Evolutionary conservation across 2,113 vertebrate genomes (phyloP).

Genomic region (Scalopus aquaticus): DNA sequence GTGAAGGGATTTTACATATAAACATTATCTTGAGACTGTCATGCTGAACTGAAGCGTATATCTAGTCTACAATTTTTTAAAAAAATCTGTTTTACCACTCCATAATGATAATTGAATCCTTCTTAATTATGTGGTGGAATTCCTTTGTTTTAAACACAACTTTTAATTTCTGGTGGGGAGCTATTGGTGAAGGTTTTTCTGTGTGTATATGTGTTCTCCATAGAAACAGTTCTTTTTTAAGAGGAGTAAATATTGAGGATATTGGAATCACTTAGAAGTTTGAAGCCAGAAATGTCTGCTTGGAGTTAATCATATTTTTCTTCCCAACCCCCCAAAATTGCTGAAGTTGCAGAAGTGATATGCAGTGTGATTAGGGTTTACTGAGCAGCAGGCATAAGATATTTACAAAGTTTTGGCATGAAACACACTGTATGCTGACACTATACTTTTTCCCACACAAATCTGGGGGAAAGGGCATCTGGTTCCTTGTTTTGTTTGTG

Average conservation of each 20-base stretch:
- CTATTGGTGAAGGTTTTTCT: constrained; percentile 16
- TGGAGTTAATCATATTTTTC: constrained; percentile 76
- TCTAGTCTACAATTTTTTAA: not conserved
- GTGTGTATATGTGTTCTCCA: constrained; percentile 32
- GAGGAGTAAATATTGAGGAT: constrained; percentile 71
- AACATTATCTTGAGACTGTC: not conserved
- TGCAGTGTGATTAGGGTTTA: constrained; percentile 76
- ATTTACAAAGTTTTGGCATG: constrained; percentile 77
- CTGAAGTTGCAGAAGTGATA: constrained; percentile 79
- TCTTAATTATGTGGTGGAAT: constrained; percentile 3
- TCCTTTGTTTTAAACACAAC: constrained; percentile 26
- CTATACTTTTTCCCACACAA: constrained; percentile 60
- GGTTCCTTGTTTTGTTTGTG: constrained; percentile 67
- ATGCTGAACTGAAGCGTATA: not conserved
- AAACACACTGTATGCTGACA: constrained; percentile 66
- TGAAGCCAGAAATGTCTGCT: constrained; percentile 70
- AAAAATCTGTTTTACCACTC: not conserved
- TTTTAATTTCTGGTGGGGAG: constrained; percentile 1
- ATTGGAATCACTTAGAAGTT: constrained; percentile 57
- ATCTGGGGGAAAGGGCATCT: constrained; percentile 69
- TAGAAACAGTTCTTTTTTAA: constrained; percentile 57
- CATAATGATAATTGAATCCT: not conserved
- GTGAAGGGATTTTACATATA: not conserved
- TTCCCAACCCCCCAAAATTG: constrained; percentile 68
- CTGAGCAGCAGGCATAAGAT: constrained; percentile 75